These are phyloP conservation scores for Barbus barbus DNA, from an alignment of 2,113 vertebrate species.

Conservation along the genomic window DNA sequence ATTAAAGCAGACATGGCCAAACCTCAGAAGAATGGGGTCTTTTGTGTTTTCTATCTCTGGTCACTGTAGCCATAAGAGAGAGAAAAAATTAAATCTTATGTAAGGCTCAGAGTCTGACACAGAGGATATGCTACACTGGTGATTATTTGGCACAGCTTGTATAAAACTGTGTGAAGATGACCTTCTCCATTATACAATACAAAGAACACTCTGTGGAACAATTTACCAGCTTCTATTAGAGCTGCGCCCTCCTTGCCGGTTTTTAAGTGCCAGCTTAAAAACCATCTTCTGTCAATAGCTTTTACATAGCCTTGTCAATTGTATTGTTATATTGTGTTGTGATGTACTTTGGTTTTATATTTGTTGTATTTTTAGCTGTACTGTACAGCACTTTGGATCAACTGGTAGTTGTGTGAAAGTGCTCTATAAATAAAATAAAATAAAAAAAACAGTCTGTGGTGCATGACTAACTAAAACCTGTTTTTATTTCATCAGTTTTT, in stretches of 20 bases:
- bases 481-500: not conserved
- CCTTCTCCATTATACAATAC: not conserved
- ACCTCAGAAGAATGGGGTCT: constrained; percentile 30
- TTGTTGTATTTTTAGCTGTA: too few species aligned
- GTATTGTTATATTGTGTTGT: too few species aligned
- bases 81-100: constrained; percentile 18
- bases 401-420: too few species aligned
- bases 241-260: too few species aligned
- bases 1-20: constrained; percentile 49
- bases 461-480: not conserved
- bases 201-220: too few species aligned
- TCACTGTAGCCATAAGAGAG: not conserved
- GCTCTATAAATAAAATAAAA: too few species aligned
- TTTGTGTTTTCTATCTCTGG: constrained; percentile 36
- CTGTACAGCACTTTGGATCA: too few species aligned
- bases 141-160: constrained; percentile 52
- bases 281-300: too few species aligned
- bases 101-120: constrained; percentile 34
- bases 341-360: too few species aligned
- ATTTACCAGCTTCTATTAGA: too few species aligned
- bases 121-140: constrained; percentile 54
- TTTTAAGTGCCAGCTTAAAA: too few species aligned
- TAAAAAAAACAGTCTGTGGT: not conserved
- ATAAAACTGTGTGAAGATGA: not conserved
- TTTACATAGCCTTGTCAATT: too few species aligned